Conservation (phyloP, 2,113 vertebrate genomes). For the Ailurus styani region DNA sequence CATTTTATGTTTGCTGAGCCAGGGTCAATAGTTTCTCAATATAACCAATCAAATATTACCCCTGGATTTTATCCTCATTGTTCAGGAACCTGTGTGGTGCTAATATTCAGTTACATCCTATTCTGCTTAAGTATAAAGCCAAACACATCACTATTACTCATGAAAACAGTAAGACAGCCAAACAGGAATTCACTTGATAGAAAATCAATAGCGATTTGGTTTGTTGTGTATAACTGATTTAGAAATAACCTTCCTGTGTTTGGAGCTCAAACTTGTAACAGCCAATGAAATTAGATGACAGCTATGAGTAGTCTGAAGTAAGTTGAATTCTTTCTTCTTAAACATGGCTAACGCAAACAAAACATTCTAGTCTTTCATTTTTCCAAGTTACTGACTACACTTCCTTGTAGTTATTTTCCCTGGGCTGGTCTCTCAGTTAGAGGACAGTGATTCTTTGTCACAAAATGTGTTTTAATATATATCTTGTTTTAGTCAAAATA, state of each 20-base stretch:
- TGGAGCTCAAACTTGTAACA: neutral
- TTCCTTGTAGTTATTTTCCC: slow-evolving; percentile 10
- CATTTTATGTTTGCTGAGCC: neutral
- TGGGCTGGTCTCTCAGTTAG: neutral
- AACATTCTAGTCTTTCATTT: neutral
- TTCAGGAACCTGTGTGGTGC: neutral
- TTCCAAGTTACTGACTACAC: neutral
- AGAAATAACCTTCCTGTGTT: neutral
- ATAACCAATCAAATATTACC: neutral
- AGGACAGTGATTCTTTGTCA: neutral
- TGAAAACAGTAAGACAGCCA: neutral
- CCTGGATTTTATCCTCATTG: neutral
- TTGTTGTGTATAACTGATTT: neutral
- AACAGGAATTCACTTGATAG: slow-evolving; percentile 30
- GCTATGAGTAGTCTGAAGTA: neutral
- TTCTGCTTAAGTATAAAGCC: slow-evolving; percentile 16
- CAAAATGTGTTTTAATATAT: neutral
- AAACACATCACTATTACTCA: neutral
- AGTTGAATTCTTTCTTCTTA: neutral
- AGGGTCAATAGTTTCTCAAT: neutral
- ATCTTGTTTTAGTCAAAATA: neutral
- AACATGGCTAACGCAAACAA: slow-evolving; percentile 13
- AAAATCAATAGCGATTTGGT: slow-evolving; percentile 33
- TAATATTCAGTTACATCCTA: neutral
- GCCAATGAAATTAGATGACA: neutral